Evolutionary conservation across 2,113 vertebrate species (phyloP).

Genomic region (Chunga burmeisteri): DNA sequence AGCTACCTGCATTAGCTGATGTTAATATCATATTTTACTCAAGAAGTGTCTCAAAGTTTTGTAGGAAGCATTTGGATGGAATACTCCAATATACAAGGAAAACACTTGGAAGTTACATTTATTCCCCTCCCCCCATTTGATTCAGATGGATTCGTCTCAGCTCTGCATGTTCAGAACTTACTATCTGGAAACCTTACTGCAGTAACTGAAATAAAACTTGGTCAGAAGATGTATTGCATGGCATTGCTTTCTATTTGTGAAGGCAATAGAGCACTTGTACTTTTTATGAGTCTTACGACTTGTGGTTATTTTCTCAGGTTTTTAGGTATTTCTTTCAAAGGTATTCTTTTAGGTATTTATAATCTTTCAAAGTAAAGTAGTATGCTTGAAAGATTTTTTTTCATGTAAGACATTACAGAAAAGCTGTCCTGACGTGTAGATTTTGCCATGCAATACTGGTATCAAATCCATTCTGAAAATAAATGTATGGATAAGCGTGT

Average conservation of each 20-base stretch:
- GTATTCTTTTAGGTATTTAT: too few species aligned
- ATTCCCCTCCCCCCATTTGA: neutral
- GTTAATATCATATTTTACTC: neutral
- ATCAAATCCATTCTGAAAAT: neutral
- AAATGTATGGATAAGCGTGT: neutral
- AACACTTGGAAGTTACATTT: neutral
- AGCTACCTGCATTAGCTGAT: neutral
- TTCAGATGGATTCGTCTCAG: neutral
- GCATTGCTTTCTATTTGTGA: neutral
- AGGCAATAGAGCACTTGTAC: neutral
- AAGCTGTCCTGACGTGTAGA: neutral
- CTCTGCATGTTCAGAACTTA: neutral
- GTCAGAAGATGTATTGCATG: neutral
- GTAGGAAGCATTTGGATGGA: neutral
- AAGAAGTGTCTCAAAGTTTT: neutral
- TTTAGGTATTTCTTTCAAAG: neutral
- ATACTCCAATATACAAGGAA: neutral
- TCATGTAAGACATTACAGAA: neutral
- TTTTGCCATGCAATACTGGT: neutral
- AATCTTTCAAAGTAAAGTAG: neutral
- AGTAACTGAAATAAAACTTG: neutral
- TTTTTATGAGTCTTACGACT: neutral
- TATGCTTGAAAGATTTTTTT: neutral
- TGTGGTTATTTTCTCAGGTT: neutral
- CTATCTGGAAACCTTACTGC: neutral